Percentiles rank a stretch among this genome's conserved stretches.
These are phyloP conservation scores for Bombus sylvicola DNA, from an alignment of 1,140 invertebrate genomes.

Conservation along the genomic window DNA sequence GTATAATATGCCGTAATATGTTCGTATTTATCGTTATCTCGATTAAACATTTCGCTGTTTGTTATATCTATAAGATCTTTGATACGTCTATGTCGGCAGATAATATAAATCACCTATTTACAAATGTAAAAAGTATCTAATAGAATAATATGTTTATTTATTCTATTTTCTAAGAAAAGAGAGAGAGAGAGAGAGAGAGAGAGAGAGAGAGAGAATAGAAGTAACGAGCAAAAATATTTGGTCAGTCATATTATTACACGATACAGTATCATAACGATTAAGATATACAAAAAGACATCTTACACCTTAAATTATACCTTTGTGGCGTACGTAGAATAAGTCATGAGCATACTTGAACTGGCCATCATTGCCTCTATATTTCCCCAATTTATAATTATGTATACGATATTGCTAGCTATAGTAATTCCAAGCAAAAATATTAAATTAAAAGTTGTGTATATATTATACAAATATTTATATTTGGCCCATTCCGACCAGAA, in stretches of 20 bases:
- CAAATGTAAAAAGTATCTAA: neutral
- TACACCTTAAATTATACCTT: constrained; percentile 60
- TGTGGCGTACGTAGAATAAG: constrained; percentile 65
- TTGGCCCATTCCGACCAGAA: constrained; percentile 63
- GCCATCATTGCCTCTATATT: constrained; percentile 60
- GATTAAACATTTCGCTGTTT: constrained; percentile 53
- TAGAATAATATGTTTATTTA: neutral
- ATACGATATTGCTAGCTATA: constrained; percentile 58
- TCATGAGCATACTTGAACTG: constrained; percentile 65
- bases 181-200: no score
- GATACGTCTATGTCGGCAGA: constrained; percentile 59
- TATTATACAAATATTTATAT: constrained; percentile 47
- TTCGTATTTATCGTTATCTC: constrained; percentile 60
- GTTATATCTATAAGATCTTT: constrained; percentile 60
- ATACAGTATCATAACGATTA: neutral
- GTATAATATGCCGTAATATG: constrained; percentile 56
- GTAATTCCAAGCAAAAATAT: constrained; percentile 62
- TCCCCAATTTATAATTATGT: constrained; percentile 60
- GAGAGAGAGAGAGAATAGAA: no score
- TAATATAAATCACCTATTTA: constrained; percentile 58
- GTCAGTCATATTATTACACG: neutral
- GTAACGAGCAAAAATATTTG: neutral
- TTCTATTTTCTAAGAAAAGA: neutral
- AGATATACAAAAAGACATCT: neutral
- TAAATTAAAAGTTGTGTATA: constrained; percentile 60